Conservation (phyloP, 2,113 vertebrate species). For the Agelaius tricolor region DNA sequence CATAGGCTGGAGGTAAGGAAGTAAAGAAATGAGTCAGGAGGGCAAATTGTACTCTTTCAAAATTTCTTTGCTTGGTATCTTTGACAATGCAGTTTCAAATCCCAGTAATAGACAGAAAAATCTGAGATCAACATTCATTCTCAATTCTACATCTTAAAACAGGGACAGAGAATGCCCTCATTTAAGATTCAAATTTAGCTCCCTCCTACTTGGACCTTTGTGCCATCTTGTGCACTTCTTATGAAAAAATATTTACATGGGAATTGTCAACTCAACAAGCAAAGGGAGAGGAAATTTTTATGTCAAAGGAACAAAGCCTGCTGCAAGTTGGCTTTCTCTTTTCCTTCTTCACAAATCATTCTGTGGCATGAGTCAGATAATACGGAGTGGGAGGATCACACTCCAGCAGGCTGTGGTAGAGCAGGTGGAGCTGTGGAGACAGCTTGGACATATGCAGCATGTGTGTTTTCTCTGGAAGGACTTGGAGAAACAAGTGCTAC, state of each 20-base stretch:
- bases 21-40: neutral
- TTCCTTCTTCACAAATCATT: neutral
- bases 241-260: neutral
- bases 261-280: neutral
- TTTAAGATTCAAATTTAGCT: slow-evolving; percentile 40
- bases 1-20: neutral
- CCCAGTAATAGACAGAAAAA: neutral
- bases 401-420: neutral
- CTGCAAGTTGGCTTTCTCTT: neutral
- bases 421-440: neutral
- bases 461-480: neutral
- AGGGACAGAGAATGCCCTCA: neutral
- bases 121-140: neutral
- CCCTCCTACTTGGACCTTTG: neutral
- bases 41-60: neutral
- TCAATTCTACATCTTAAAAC: neutral
- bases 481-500: neutral
- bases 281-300: neutral
- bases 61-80: neutral
- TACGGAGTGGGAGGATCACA: slow-evolving; percentile 4
- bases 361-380: slow-evolving; percentile 25
- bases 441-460: neutral
- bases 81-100: neutral
- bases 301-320: slow-evolving; percentile 6
- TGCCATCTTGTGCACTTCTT: neutral